These are phyloP conservation scores for Athrips mouffetella DNA, from an alignment of 2,888 invertebrate genomes.

Conservation along the genomic window DNA sequence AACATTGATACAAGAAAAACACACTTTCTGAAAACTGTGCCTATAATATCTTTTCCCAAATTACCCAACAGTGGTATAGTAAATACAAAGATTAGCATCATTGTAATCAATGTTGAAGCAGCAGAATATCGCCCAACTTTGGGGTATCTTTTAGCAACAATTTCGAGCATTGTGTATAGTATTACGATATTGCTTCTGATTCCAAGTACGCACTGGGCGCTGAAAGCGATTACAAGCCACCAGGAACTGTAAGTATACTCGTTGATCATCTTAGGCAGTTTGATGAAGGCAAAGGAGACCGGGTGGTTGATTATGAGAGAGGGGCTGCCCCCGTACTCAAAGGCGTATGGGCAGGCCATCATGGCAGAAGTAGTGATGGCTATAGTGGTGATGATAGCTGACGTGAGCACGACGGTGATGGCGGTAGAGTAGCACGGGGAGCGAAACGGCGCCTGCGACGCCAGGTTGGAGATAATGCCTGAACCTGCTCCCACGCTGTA, in stretches of 20 bases:
- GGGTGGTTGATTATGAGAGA: constrained; percentile 29
- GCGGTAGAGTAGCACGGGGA: constrained; percentile 55
- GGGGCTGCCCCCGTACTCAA: constrained; percentile 35
- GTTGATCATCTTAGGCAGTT: constrained; percentile 48
- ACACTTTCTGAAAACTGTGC: constrained; percentile 31
- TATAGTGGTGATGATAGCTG: constrained; percentile 35
- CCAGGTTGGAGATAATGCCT: constrained; percentile 48
- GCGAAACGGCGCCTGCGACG: constrained; percentile 48
- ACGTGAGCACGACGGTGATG: constrained; percentile 42
- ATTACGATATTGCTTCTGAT: constrained; percentile 38
- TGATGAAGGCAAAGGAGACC: constrained; percentile 49
- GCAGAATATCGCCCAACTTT: constrained; percentile 45
- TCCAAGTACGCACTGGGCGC: constrained; percentile 39
- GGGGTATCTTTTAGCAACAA: constrained; percentile 32
- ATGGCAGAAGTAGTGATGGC: constrained; percentile 42
- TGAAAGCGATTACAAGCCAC: constrained; percentile 46
- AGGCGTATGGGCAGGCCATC: constrained; percentile 58
- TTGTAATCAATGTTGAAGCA: constrained; percentile 33
- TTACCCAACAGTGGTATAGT: constrained; percentile 49
- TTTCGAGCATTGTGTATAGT: constrained; percentile 43
- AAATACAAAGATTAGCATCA: constrained; percentile 38
- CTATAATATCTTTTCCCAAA: constrained; percentile 33
- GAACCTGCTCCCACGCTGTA: constrained; percentile 48
- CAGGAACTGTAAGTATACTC: constrained; percentile 38
- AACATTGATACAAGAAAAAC: constrained; percentile 36